These are phyloP conservation scores for Coluber constrictor DNA, from an alignment of 2,797 vertebrate species.

Conservation along the genomic window DNA sequence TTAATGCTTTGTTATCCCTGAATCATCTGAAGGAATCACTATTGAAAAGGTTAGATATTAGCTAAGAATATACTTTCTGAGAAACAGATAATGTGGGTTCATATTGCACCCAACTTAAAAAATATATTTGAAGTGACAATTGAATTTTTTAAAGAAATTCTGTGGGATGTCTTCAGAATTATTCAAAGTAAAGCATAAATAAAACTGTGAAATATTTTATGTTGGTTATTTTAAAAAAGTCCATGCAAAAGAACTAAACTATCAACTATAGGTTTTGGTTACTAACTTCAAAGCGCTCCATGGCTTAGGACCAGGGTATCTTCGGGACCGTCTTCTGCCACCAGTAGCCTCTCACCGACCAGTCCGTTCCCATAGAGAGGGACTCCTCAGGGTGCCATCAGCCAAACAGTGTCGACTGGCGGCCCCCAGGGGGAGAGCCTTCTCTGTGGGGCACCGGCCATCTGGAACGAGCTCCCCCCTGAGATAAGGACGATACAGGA, in stretches of 20 bases:
- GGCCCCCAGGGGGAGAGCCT: no score
- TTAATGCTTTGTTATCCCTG: background rate
- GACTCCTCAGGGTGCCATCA: no score
- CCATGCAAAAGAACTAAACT: slow-evolving; percentile 72
- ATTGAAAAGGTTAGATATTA: slow-evolving; percentile 45
- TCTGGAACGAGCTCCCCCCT: no score
- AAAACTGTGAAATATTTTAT: slow-evolving; percentile 64
- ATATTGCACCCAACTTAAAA: slow-evolving; percentile 54
- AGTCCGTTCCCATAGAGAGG: no score
- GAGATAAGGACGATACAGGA: no score
- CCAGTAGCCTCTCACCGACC: no score
- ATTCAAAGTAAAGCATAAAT: slow-evolving; percentile 64
- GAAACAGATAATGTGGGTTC: slow-evolving; percentile 42
- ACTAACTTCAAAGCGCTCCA: no score
- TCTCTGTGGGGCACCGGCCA: no score
- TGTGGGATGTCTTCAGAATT: slow-evolving; percentile 47
- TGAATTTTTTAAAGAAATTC: slow-evolving; percentile 57
- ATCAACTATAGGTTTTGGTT: slow-evolving; percentile 58
- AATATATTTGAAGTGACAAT: slow-evolving; percentile 50
- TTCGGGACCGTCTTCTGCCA: no score
- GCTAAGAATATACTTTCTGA: slow-evolving; percentile 52
- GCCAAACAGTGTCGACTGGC: no score
- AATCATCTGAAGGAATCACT: slow-evolving; percentile 40
- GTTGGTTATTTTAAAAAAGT: slow-evolving; percentile 47
- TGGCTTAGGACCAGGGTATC: no score